Evolutionary conservation across 2,888 invertebrate genomes (phyloP).

Genomic region (Spilarctia lutea): DNA sequence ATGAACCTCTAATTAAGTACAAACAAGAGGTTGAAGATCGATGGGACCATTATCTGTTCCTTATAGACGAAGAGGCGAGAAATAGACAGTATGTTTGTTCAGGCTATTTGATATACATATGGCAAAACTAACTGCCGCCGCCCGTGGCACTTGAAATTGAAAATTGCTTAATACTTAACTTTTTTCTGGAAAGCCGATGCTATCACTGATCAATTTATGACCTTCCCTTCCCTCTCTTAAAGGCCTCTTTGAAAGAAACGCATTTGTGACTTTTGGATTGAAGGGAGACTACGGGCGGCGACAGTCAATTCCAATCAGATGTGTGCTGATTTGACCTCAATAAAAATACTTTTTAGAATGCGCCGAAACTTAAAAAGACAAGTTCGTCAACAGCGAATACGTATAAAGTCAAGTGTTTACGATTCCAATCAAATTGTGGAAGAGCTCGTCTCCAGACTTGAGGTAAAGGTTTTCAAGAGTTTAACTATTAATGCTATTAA

Average conservation of each 20-base stretch:
- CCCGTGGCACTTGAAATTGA: no score
- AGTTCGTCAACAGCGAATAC: slow-evolving; percentile 10
- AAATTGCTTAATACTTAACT: no score
- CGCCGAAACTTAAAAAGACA: background rate
- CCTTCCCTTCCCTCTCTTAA: no score
- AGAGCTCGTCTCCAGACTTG: background rate
- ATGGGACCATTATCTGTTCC: background rate
- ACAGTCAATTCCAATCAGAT: background rate
- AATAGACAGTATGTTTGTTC: slow-evolving; percentile 2
- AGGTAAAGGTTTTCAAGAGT: background rate
- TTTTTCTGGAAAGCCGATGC: no score
- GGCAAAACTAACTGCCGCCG: no score
- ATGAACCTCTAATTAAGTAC: background rate
- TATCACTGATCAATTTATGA: no score
- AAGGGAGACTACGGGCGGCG: background rate
- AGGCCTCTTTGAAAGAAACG: no score
- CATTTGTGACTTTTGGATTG: background rate
- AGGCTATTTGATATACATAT: no score
- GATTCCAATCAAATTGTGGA: slow-evolving; percentile 4
- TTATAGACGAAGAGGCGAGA: background rate
- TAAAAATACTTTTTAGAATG: background rate
- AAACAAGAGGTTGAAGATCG: background rate
- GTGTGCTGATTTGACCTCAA: no score
- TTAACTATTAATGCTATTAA: no score
- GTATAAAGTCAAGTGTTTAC: background rate